Base-by-base conservation (phyloP, 2,113 vertebrate species). In the Lamprotornis superbus region DNA sequence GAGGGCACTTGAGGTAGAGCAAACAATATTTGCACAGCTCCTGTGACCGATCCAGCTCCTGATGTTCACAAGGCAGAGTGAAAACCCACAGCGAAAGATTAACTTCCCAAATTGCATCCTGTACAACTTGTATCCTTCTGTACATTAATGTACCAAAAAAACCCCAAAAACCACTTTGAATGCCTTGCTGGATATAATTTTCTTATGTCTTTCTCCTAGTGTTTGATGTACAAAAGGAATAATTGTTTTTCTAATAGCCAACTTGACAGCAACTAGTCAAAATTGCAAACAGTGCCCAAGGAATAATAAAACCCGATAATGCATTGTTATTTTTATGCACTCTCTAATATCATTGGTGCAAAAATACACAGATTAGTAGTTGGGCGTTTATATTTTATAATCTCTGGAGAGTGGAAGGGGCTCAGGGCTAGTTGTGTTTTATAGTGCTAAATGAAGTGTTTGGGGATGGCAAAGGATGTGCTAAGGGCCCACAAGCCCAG, bases 1-100 rank as follows among this genome's bases (percentile, higher is more conserved):
- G 99, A 99, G 99, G 99, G 99, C 98, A 98, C 98, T 98, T 98
- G 97, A 98, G 89, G 95, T 93, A 98, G 98, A 96, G 96, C 87
- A 94, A 96, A 97, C 83, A 97, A 61, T 84, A 82, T 93, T 87
- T 96, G n/a, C 7, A 69, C 76, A 90, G 85, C 57, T 81, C 35
- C 59, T 80, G 68, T 61, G 47, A 75, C 23, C 0, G 23, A 75
- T 73, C 57, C 57, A 23, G 87, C 14, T 37, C 79, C 92, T 61
- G 79, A n/a, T 2, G 74, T 88, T 94, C 77, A 71, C 56, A 35
- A 90, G 68, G 82, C 71, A 46, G 11, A 17, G 7, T 80, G 85
- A 80, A 94, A 76, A 75, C 55, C 47, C 73, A 87, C 87, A 78
- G 35, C n/a, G 18, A 40, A 92, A 78, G 8, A 81, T 49, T 39